A percentile compares a stretch with the other conserved stretches of the same genome.
Conservation (phyloP, 2,888 invertebrate genomes). For the Temnothorax unifasciatus region DNA sequence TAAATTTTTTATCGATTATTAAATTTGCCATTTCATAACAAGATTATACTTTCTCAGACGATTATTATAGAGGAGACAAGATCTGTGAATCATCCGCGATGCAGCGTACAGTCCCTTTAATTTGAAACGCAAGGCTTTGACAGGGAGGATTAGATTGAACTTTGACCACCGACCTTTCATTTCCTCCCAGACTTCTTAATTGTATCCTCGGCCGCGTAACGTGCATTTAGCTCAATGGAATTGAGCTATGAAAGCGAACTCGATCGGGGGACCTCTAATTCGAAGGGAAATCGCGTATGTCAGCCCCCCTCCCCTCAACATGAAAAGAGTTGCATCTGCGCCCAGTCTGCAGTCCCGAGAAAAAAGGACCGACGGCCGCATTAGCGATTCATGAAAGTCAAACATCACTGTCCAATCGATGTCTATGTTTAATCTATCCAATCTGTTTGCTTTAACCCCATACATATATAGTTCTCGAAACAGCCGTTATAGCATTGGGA, state of each 20-base stretch:
- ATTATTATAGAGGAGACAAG: conserved; percentile 35
- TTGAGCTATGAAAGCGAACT: conserved; percentile 53
- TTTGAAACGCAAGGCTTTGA: conserved; percentile 60
- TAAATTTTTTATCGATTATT: background rate
- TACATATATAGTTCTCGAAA: background rate
- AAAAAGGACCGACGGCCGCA: conserved; percentile 49
- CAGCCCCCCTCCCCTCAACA: conserved; percentile 34
- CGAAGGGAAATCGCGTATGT: conserved; percentile 72
- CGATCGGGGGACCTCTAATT: conserved; percentile 56
- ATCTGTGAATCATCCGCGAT: conserved; percentile 40
- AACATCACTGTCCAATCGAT: conserved; percentile 58
- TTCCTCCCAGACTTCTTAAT: conserved; percentile 76
- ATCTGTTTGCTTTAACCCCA: conserved; percentile 45
- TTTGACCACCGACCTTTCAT: conserved; percentile 75
- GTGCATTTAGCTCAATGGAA: conserved; percentile 62
- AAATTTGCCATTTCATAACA: background rate
- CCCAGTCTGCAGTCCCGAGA: conserved; percentile 10
- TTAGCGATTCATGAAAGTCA: conserved; percentile 59
- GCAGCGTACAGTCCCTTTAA: conserved; percentile 54
- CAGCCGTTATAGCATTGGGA: background rate
- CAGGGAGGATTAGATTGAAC: conserved; percentile 68
- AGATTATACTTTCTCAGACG: background rate
- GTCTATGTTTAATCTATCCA: conserved; percentile 53
- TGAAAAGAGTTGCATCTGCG: conserved; percentile 73
- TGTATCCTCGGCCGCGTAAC: conserved; percentile 67